A percentile compares a stretch with the other conserved stretches of the same genome.
phyloP scores from a whole-genome alignment of 2,888 invertebrate species.

The Abrostola tripartita region DNA sequence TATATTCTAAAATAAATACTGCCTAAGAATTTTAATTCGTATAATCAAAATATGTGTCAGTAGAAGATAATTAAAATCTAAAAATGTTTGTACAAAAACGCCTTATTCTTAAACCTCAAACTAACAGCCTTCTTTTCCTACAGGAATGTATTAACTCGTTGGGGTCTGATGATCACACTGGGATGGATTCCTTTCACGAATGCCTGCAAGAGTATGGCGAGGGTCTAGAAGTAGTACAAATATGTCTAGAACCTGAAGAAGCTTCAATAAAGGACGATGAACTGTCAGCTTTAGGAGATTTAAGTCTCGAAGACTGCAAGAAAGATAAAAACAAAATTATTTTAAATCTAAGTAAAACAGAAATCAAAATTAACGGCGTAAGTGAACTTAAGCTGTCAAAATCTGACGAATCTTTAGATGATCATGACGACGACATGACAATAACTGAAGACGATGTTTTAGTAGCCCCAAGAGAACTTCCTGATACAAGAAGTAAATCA shows the following conservation, averaged over 20 bases:
- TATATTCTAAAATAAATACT: too few species aligned
- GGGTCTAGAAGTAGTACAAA: constrained; percentile 89
- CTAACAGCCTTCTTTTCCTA: constrained; percentile 52
- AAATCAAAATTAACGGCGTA: constrained; percentile 73
- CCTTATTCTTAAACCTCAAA: constrained; percentile 33
- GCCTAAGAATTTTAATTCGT: too few species aligned
- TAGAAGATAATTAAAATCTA: constrained; percentile 19
- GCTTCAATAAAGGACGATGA: constrained; percentile 87
- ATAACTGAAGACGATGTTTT: constrained; percentile 84
- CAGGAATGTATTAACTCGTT: constrained; percentile 88
- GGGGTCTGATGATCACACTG: constrained; percentile 89
- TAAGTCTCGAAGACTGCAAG: constrained; percentile 81
- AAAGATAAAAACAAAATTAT: constrained; percentile 63
- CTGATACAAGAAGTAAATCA: constrained; percentile 75
- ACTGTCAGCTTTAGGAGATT: constrained; percentile 80
- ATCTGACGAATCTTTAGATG: constrained; percentile 82
- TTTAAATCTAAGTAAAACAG: constrained; percentile 57
- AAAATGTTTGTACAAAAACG: constrained; percentile 38
- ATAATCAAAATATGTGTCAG: too few species aligned
- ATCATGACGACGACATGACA: constrained; percentile 84
- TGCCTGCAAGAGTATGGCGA: constrained; percentile 90
- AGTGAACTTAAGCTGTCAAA: constrained; percentile 75
- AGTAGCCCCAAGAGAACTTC: constrained; percentile 77
- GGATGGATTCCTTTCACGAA: constrained; percentile 90
- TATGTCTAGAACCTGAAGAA: constrained; percentile 89